phyloP scores from a whole-genome alignment of 2,113 vertebrate species.

The Equus przewalskii region DNA sequence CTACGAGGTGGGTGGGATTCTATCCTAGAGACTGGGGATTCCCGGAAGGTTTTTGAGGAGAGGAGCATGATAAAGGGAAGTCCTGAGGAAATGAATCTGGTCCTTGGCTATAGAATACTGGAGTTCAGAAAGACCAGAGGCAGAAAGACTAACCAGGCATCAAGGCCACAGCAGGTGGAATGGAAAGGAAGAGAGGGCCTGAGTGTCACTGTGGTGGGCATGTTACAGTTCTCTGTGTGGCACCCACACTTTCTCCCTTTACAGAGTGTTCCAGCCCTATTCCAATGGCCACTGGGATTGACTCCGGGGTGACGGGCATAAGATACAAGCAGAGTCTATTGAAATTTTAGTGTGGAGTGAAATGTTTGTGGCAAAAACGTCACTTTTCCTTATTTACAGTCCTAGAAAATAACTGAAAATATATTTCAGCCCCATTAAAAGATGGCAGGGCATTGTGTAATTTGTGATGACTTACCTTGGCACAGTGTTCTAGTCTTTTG shows the following conservation, averaged over 20 bases:
- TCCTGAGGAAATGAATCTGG: background rate
- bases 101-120: background rate
- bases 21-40: background rate
- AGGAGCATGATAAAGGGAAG: background rate
- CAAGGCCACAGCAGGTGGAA: too few relatives aligned
- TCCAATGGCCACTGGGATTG: too few relatives aligned
- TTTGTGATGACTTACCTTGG: constrained; percentile 44
- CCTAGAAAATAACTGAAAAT: background rate
- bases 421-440: background rate
- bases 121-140: background rate
- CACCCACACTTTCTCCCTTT: background rate
- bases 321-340: background rate
- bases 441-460: background rate
- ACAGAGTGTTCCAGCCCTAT: background rate
- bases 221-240: background rate
- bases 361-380: background rate
- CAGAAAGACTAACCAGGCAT: background rate
- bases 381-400: background rate
- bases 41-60: background rate
- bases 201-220: accelerated
- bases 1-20: accelerated
- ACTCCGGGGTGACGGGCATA: background rate
- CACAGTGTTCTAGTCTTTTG: constrained; percentile 50
- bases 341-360: background rate
- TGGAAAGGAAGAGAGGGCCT: background rate